Conservation (phyloP, 2,113 vertebrate species). For the Macquaria australasica region DNA sequence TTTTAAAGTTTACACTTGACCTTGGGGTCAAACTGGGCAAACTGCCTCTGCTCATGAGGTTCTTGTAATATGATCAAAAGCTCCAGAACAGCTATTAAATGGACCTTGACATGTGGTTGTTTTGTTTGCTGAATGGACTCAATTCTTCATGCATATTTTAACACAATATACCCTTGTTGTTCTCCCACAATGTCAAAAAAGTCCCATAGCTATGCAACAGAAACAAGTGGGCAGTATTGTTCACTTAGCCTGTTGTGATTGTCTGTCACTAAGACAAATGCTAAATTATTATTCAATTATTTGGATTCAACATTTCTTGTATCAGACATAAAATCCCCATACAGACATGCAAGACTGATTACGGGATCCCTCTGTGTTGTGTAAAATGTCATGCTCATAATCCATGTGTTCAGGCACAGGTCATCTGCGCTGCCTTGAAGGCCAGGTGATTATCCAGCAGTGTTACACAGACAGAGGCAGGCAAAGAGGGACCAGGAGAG, state of each 20-base stretch:
- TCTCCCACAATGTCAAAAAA: background rate
- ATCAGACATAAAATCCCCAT: background rate
- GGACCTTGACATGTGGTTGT: background rate
- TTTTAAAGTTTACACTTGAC: background rate
- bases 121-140: background rate
- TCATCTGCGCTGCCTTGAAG: constrained; percentile 54
- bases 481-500: background rate
- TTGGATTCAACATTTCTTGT: background rate
- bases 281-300: background rate
- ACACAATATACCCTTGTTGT: background rate
- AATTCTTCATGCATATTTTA: background rate
- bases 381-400: constrained; percentile 60
- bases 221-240: background rate
- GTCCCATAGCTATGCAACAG: background rate
- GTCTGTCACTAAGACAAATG: background rate
- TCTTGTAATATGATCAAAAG: background rate
- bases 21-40: background rate
- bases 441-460: constrained; percentile 72
- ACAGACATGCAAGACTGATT: background rate
- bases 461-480: constrained; percentile 26
- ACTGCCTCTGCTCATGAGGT: background rate
- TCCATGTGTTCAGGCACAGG: constrained; percentile 52
- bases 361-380: constrained; percentile 36
- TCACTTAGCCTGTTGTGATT: background rate
- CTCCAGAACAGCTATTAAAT: background rate